Evolutionary conservation across 1,140 invertebrate genomes (phyloP).

Genomic region (Medauroidea extradentata): DNA sequence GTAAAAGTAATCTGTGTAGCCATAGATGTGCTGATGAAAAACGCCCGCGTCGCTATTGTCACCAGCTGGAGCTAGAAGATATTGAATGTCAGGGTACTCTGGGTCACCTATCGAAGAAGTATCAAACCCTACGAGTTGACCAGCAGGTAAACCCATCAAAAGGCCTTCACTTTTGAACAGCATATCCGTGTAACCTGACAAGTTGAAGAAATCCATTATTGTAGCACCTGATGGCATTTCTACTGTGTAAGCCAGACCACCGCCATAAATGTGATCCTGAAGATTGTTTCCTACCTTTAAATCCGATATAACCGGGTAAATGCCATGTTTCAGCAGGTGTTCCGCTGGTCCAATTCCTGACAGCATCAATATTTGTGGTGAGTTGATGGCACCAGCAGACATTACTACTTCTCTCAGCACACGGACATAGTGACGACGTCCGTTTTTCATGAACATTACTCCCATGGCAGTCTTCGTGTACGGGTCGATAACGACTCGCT

Average conservation of each 20-base stretch:
- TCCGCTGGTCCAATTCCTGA: conserved; percentile 82
- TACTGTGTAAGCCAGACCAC: neutral
- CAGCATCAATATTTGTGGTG: conserved; percentile 87
- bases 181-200: neutral
- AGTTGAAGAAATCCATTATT: neutral
- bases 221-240: neutral
- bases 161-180: neutral
- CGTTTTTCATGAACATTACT: conserved; percentile 71
- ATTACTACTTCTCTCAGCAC: conserved; percentile 79
- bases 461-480: conserved; percentile 47
- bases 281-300: conserved; percentile 46
- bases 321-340: conserved; percentile 68
- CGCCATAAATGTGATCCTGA: neutral
- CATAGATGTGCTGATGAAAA: neutral
- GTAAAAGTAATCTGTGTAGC: conserved; percentile 17
- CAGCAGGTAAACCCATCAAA: neutral
- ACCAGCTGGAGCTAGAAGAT: no score
- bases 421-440: conserved; percentile 61
- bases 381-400: conserved; percentile 83
- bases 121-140: neutral
- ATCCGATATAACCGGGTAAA: conserved; percentile 63
- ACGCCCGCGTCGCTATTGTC: neutral
- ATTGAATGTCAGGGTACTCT: neutral
- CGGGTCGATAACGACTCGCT: conserved; percentile 40
- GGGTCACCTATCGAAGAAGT: neutral